A percentile compares a stretch with the other conserved stretches of the same genome.
Evolutionary conservation across 1,140 invertebrate species (phyloP).

Genomic region (Trachymyrmex septentrionalis): DNA sequence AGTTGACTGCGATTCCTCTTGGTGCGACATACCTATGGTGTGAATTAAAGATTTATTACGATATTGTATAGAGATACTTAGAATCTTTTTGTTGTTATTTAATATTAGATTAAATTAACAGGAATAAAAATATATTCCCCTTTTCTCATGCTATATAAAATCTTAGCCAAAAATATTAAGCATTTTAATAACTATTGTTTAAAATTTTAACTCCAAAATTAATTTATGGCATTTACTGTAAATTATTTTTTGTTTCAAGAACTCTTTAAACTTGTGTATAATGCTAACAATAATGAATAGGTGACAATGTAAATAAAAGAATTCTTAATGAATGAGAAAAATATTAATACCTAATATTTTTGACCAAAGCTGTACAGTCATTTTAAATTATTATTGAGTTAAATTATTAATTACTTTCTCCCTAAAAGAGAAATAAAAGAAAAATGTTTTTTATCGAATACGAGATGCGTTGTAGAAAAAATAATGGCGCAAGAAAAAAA

Average conservation of each 20-base stretch:
- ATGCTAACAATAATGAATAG: too few relatives aligned
- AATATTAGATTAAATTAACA: not conserved
- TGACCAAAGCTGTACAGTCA: too few relatives aligned
- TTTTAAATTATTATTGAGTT: too few relatives aligned
- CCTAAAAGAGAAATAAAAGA: not conserved
- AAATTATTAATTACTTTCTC: not conserved
- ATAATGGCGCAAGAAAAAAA: not conserved
- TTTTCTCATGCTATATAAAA: not conserved
- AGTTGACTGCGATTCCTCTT: slow-evolving; percentile 95
- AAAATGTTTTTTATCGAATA: not conserved
- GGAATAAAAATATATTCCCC: not conserved
- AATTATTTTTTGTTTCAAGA: too few relatives aligned
- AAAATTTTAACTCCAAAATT: too few relatives aligned
- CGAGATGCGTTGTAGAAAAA: not conserved
- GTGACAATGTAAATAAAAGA: too few relatives aligned
- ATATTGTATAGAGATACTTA: not conserved
- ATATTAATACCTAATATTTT: too few relatives aligned
- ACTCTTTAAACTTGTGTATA: too few relatives aligned
- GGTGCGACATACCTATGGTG: slow-evolving; percentile 88
- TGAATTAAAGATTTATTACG: slow-evolving; percentile 48
- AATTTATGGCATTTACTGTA: too few relatives aligned
- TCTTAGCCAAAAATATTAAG: too few relatives aligned
- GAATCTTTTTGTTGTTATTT: not conserved
- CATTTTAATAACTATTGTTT: too few relatives aligned
- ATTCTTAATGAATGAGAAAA: too few relatives aligned